Conservation (phyloP, 1,140 invertebrate genomes). For the Bombus waltoni region DNA sequence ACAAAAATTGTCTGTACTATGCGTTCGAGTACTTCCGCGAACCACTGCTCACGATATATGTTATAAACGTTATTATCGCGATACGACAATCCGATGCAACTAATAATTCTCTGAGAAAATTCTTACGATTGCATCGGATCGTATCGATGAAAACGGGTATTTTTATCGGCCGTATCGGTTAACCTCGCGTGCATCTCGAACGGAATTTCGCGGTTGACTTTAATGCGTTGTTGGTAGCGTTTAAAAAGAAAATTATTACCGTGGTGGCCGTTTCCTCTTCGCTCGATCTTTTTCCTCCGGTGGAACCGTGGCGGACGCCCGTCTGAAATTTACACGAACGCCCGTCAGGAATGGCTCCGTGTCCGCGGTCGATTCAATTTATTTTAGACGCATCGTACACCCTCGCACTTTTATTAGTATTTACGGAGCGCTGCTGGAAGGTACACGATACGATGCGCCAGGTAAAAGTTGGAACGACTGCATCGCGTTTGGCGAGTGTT, state of each 20-base stretch:
- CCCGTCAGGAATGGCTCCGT: slow-evolving; percentile 24
- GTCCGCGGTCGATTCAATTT: slow-evolving; percentile 67
- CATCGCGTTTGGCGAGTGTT: slow-evolving; percentile 69
- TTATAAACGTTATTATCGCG: too few species aligned
- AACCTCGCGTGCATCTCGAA: background rate
- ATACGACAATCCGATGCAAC: too few species aligned
- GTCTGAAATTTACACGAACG: slow-evolving; percentile 42
- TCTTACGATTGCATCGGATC: background rate
- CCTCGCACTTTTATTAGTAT: slow-evolving; percentile 65
- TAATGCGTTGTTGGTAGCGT: slow-evolving; percentile 2
- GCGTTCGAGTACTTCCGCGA: too few species aligned
- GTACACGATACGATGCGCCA: slow-evolving; percentile 34
- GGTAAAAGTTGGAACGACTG: slow-evolving; percentile 54
- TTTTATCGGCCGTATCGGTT: slow-evolving; percentile 8
- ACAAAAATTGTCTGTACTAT: too few species aligned
- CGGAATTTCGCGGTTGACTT: background rate
- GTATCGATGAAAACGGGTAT: background rate
- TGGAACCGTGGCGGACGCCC: background rate
- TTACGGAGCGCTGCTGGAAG: slow-evolving; percentile 47
- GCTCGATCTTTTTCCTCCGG: background rate
- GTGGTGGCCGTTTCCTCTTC: background rate
- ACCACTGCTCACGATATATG: too few species aligned
- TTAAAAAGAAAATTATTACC: slow-evolving; percentile 4
- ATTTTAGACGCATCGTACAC: slow-evolving; percentile 54
- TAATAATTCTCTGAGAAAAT: too few species aligned